Base-by-base conservation (phyloP, 1,140 invertebrate genomes). In the Drosophila ogumai region DNA sequence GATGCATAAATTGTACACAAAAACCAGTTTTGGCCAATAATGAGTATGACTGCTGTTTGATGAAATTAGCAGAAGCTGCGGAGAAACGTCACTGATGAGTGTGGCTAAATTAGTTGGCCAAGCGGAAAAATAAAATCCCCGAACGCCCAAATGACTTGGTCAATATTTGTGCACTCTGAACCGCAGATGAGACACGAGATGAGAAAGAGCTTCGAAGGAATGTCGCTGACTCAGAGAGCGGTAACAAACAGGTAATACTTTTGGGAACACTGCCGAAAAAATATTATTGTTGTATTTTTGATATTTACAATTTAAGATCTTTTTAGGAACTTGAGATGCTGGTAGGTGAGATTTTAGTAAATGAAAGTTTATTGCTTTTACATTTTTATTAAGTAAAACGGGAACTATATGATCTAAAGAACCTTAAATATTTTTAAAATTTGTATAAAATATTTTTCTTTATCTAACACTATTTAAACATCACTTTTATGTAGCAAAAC, bases 81-180 rank as follows among this genome's bases (percentile, higher is more conserved):
- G 10, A 4, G 36, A 52, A 44, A 31, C 40, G 32, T 15, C 3
- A 22, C 25, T 46, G 56, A 73, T 73, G 68, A 73, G 68, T 61
- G 68, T 73, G 25, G 38, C 68, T 17, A 61, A 73, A 36, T 73
- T 47, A 65, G 68, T 49, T 69, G 47, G 43, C 65, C 59, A 47
- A 50, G 66, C 67, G 69, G 52, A 41, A 47, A 71, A 72, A 59
- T 34, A 50, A 59, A 73, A 73, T 22, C 67, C 52, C 69, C 69
- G 66, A 49, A 52, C 32, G 49, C 40, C 50, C 31, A 84, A 76
- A 81, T 84, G 77, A 77, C 55, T 76, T 69, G 67, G 55, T 75
- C 79, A 84, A 85, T 85, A 81, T 77, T 81, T 84, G 81, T 81
- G 81, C 63, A 85, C 73, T 85, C 63, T 77, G 77, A 77, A 68